Conservation (phyloP, 2,797 vertebrate genomes). For the Alectoris magna region DNA sequence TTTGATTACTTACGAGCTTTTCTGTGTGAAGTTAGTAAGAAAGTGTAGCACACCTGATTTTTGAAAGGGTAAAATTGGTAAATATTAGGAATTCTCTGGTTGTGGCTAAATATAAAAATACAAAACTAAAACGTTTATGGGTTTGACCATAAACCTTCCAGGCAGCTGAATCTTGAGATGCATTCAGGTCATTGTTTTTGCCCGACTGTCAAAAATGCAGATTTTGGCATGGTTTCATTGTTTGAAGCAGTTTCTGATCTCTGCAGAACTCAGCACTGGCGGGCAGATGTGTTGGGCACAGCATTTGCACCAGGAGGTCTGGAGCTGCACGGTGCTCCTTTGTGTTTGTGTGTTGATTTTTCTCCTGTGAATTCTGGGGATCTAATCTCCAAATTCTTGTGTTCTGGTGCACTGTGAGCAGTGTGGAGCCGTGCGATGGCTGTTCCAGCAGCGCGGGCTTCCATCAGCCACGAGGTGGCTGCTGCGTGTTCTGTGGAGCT, state of each 20-base stretch:
- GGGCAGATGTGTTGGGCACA: too few species aligned
- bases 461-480: not conserved
- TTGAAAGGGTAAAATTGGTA: not conserved
- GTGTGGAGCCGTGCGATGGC: not conserved
- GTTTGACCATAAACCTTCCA: not conserved
- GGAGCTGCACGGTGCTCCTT: too few species aligned
- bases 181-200: not conserved
- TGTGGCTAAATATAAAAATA: not conserved
- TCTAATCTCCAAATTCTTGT: rapidly evolving
- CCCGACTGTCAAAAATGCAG: not conserved
- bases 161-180: not conserved
- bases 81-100: not conserved
- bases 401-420: not conserved
- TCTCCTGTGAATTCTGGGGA: not conserved
- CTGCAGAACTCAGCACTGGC: not conserved
- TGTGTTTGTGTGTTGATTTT: too few species aligned
- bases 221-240: not conserved
- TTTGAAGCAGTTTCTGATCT: not conserved
- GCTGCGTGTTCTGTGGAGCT: not conserved
- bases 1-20: not conserved
- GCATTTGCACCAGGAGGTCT: not conserved
- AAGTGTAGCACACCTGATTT: not conserved
- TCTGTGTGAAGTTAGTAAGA: not conserved
- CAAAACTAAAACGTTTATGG: not conserved
- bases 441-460: not conserved